Evolutionary conservation across 2,797 vertebrate genomes (phyloP).

Genomic region (Mallotus villosus): DNA sequence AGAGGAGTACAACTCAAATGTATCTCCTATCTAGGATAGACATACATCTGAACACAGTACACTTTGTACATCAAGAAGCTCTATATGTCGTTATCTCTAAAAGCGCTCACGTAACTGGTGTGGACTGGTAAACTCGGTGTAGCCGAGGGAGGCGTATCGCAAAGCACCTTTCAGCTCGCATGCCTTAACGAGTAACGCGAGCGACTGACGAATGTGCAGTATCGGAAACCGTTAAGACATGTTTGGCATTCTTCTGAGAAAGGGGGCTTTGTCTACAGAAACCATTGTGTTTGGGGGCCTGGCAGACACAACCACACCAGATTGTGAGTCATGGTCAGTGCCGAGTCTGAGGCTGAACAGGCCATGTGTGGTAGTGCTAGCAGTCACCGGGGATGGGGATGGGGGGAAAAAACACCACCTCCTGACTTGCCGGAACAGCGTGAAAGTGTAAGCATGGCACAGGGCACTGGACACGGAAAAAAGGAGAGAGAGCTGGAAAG

Average conservation of each 20-base stretch:
- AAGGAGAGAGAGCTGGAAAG: slow-evolving; percentile 24
- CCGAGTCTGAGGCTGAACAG: slow-evolving; percentile 52
- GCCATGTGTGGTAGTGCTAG: slow-evolving; percentile 29
- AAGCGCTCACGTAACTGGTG: background rate
- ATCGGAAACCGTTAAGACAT: slow-evolving; percentile 59
- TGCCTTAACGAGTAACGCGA: slow-evolving; percentile 42
- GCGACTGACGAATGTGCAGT: slow-evolving; percentile 44
- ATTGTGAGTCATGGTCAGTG: slow-evolving; percentile 69
- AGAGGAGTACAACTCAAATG: too few relatives aligned
- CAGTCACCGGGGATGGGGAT: slow-evolving; percentile 35
- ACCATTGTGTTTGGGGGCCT: slow-evolving; percentile 66
- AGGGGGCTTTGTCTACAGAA: slow-evolving; percentile 62
- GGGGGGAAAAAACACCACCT: background rate
- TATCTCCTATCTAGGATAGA: background rate
- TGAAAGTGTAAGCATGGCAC: slow-evolving; percentile 6
- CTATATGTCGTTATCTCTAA: background rate
- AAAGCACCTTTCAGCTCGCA: slow-evolving; percentile 23
- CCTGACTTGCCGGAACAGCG: background rate
- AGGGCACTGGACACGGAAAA: background rate
- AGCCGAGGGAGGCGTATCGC: background rate
- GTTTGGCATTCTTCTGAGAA: slow-evolving; percentile 65
- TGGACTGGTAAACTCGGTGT: background rate
- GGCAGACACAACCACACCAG: slow-evolving; percentile 65
- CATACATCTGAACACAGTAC: background rate
- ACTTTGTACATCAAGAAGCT: background rate